These are phyloP conservation scores for Phthorimaea operculella DNA, from an alignment of 1,140 invertebrate species.

Conservation along the genomic window DNA sequence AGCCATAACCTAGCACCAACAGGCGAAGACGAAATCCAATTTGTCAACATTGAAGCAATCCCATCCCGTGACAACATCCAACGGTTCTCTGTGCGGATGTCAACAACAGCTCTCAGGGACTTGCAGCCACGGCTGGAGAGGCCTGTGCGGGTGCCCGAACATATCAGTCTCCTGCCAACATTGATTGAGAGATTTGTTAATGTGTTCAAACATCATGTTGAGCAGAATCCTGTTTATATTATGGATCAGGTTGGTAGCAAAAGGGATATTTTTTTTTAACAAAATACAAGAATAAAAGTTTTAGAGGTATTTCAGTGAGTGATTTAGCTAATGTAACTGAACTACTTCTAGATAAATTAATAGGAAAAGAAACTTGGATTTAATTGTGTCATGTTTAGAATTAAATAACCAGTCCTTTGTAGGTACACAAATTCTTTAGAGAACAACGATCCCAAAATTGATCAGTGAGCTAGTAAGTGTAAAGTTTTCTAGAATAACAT, in stretches of 20 bases:
- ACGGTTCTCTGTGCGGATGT: constrained; percentile 78
- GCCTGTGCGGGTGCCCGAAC: constrained; percentile 78
- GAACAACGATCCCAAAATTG: too few species aligned
- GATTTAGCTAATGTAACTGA: too few species aligned
- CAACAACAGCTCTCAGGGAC: constrained; percentile 81
- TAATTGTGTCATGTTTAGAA: too few species aligned
- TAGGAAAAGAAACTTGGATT: too few species aligned
- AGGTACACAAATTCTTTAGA: too few species aligned
- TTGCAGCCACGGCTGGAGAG: constrained; percentile 80
- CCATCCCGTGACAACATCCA: constrained; percentile 68
- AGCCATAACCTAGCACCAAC: constrained; percentile 75
- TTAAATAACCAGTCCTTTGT: too few species aligned
- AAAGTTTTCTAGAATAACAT: too few species aligned
- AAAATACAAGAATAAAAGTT: too few species aligned
- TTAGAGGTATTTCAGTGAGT: too few species aligned
- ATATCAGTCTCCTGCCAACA: constrained; percentile 83
- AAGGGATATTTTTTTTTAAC: too few species aligned
- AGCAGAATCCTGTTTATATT: constrained; percentile 76
- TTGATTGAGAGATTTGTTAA: constrained; percentile 86
- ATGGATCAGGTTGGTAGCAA: constrained; percentile 74
- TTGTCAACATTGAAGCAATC: constrained; percentile 83
- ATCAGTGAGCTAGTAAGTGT: too few species aligned
- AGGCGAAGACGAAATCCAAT: constrained; percentile 76
- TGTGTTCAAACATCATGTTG: constrained; percentile 82
- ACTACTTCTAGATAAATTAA: too few species aligned